Percentiles rank a stretch among this genome's conserved stretches.
These are phyloP conservation scores for Clivina fossor DNA, from an alignment of 2,888 invertebrate genomes.

Conservation along the genomic window DNA sequence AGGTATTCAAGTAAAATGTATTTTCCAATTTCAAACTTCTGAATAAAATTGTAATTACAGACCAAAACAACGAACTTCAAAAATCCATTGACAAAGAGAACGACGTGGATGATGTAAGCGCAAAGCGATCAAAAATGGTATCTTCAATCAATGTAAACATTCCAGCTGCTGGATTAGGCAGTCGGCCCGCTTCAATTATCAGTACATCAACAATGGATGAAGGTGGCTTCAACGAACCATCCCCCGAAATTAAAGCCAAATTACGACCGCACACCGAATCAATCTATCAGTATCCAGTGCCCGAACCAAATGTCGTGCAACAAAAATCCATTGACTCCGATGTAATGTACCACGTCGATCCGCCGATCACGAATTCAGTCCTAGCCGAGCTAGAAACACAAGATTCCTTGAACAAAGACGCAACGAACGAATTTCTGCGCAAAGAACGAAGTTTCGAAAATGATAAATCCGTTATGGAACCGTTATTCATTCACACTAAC, in stretches of 20 bases:
- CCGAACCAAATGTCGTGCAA: slow-evolving; percentile 42
- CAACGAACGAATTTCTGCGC: slow-evolving; percentile 31
- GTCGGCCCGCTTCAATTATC: slow-evolving; percentile 66
- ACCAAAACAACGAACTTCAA: slow-evolving; percentile 38
- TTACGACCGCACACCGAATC: slow-evolving; percentile 49
- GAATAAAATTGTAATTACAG: slow-evolving; percentile 41
- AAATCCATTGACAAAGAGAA: slow-evolving; percentile 45
- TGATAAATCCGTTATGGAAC: slow-evolving; percentile 30
- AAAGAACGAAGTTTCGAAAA: slow-evolving; percentile 33
- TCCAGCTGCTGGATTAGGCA: slow-evolving; percentile 65
- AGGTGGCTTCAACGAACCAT: slow-evolving; percentile 72
- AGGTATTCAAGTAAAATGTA: too few relatives aligned
- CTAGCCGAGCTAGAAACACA: slow-evolving; percentile 51
- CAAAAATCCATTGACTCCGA: slow-evolving; percentile 51
- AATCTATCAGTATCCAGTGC: slow-evolving; percentile 44
- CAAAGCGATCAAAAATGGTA: slow-evolving; percentile 60
- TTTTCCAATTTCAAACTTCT: too few relatives aligned
- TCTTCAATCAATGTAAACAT: slow-evolving; percentile 64
- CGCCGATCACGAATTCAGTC: slow-evolving; percentile 48
- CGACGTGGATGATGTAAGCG: slow-evolving; percentile 41
- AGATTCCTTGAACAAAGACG: slow-evolving; percentile 38
- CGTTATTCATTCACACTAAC: slow-evolving; percentile 23
- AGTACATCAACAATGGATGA: slow-evolving; percentile 63
- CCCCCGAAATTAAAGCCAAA: slow-evolving; percentile 67
- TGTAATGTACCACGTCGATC: slow-evolving; percentile 48